Evolutionary conservation across 2,113 vertebrate species (phyloP).

Genomic region (Lepus europaeus): DNA sequence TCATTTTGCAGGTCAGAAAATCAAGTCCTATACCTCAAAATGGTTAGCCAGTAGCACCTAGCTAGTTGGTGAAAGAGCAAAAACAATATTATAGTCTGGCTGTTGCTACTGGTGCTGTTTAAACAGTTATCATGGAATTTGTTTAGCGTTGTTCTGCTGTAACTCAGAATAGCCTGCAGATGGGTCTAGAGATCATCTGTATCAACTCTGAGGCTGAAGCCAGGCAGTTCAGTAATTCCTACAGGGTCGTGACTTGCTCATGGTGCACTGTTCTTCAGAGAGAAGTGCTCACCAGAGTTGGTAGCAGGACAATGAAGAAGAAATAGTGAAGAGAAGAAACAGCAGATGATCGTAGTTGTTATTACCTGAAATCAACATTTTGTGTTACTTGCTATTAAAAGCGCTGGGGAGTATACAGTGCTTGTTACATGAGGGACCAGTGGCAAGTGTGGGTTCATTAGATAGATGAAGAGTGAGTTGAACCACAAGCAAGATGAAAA

Average conservation of each 20-base stretch:
- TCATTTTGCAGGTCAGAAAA: conserved; percentile 26
- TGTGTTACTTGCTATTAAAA: conserved; percentile 41
- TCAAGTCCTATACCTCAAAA: not conserved
- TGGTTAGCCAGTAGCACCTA: not conserved
- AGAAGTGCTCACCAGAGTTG: not conserved
- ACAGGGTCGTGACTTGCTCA: not conserved
- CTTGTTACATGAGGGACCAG: not conserved
- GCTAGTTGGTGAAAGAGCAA: not conserved
- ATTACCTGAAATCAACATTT: conserved; percentile 57
- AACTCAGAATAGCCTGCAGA: conserved; percentile 53
- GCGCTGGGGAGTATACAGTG: conserved; percentile 19
- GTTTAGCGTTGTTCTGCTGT: not conserved
- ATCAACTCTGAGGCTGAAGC: not conserved
- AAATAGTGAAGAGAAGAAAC: not conserved
- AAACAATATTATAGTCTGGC: not conserved
- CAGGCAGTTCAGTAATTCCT: not conserved
- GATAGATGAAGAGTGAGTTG: not conserved
- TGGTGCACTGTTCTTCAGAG: not conserved
- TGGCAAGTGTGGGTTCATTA: conserved; percentile 23
- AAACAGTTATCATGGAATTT: not conserved
- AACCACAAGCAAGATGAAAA: conserved; percentile 62
- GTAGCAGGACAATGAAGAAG: not conserved
- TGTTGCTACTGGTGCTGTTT: not conserved
- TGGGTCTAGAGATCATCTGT: conserved; percentile 35
- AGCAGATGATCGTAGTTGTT: conserved; percentile 38